A percentile compares a stretch with the other conserved stretches of the same genome.
Evolutionary conservation across 2,888 invertebrate species (phyloP).

Genomic region (Yponomeuta plumbellus): DNA sequence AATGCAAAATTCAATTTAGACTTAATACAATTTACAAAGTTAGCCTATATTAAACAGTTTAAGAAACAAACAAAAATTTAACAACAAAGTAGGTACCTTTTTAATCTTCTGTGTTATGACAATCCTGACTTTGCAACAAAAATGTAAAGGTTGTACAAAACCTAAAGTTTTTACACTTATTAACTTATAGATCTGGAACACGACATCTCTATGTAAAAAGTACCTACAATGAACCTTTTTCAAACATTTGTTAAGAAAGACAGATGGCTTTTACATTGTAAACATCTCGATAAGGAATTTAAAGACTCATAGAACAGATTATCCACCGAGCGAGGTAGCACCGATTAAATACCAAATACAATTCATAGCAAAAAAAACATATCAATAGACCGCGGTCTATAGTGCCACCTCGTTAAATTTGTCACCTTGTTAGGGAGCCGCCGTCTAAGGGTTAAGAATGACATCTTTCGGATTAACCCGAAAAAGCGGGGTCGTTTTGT

Average conservation of each 20-base stretch:
- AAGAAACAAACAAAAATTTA: no score
- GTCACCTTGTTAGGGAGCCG: slow-evolving; percentile 37
- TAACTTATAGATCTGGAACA: no score
- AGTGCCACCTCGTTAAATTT: slow-evolving; percentile 37
- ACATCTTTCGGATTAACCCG: slow-evolving; percentile 54
- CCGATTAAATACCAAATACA: slow-evolving; percentile 35
- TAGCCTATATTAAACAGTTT: no score
- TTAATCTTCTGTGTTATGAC: no score
- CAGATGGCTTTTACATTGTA: background rate
- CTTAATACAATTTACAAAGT: no score
- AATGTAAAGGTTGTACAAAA: no score
- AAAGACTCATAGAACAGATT: background rate
- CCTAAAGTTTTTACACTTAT: no score
- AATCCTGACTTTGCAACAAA: no score
- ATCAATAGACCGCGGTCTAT: slow-evolving; percentile 29
- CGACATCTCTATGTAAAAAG: no score
- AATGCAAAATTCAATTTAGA: no score
- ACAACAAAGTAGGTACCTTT: no score
- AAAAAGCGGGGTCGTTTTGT: slow-evolving; percentile 37
- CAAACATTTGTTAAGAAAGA: background rate
- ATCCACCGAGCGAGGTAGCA: background rate
- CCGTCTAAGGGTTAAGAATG: slow-evolving; percentile 39
- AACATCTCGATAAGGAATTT: background rate
- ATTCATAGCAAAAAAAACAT: slow-evolving; percentile 29
- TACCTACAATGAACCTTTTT: no score